phyloP scores from a whole-genome alignment of 2,797 vertebrate genomes.

The Siniperca undulata region DNA sequence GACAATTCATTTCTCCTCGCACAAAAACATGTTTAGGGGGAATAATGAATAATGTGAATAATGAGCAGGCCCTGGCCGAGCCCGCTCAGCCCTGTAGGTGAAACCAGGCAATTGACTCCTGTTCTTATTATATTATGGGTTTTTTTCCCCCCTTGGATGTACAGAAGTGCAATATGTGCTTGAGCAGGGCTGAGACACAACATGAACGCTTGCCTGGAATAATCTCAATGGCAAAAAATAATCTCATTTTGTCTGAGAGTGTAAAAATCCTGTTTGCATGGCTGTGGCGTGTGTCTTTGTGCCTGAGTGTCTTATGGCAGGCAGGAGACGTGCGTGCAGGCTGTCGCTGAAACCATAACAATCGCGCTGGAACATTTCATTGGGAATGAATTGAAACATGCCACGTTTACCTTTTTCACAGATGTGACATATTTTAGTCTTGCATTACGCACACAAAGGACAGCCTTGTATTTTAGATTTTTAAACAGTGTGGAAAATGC shows the following conservation, averaged over 20 bases:
- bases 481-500: constrained; percentile 19
- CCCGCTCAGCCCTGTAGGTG: constrained; percentile 60
- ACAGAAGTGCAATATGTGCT: constrained; percentile 49
- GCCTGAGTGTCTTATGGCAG: constrained; percentile 72
- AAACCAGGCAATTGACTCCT: constrained; percentile 62
- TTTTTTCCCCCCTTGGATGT: constrained; percentile 29
- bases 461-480: constrained; percentile 22
- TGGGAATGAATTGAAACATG: constrained; percentile 56
- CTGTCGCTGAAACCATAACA: constrained; percentile 66
- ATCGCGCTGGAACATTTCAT: constrained; percentile 66
- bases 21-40: constrained; percentile 38
- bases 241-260: constrained; percentile 82
- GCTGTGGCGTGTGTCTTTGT: constrained; percentile 74
- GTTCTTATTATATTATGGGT: constrained; percentile 46
- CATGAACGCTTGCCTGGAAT: constrained; percentile 71
- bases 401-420: constrained; percentile 52
- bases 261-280: constrained; percentile 84
- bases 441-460: constrained; percentile 36
- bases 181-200: constrained; percentile 63
- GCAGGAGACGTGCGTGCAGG: constrained; percentile 50
- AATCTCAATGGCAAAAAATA: constrained; percentile 79
- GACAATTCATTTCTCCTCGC: constrained; percentile 64
- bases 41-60: constrained; percentile 69
- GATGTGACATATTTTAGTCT: constrained; percentile 59
- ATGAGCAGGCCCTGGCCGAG: constrained; percentile 55